Evolutionary conservation across 2,888 invertebrate species (phyloP).

Genomic region (Volucella zonaria): DNA sequence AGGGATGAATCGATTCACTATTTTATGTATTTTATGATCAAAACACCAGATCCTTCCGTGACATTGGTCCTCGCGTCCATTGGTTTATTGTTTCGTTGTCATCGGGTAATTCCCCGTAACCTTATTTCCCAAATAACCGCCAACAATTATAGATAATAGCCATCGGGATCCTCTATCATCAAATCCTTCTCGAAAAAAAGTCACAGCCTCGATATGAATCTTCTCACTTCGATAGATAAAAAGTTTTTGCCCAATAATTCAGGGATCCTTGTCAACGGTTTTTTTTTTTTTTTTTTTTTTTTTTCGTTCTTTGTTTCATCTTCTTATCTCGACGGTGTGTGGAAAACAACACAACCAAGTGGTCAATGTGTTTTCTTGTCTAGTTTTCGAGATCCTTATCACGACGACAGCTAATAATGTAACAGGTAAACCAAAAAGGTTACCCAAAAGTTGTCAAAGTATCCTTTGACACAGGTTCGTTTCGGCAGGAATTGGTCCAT

Average conservation of each 20-base stretch:
- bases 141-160: slow-evolving; percentile 55
- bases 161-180: background rate
- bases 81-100: slow-evolving; percentile 61
- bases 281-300: no score
- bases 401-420: slow-evolving; percentile 60
- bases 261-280: slow-evolving; percentile 34
- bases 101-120: slow-evolving; percentile 55
- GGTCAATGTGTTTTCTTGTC: background rate
- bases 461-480: slow-evolving; percentile 66
- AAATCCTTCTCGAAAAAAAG: slow-evolving; percentile 22
- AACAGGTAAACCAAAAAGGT: slow-evolving; percentile 57
- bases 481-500: slow-evolving; percentile 57
- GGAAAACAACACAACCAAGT: slow-evolving; percentile 60
- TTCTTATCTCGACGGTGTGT: slow-evolving; percentile 64
- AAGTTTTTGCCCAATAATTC: slow-evolving; percentile 14
- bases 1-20: slow-evolving; percentile 57
- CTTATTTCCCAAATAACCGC: slow-evolving; percentile 44
- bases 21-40: slow-evolving; percentile 67
- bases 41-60: slow-evolving; percentile 47
- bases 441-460: slow-evolving; percentile 63
- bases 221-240: slow-evolving; percentile 64
- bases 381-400: slow-evolving; percentile 48
- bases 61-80: slow-evolving; percentile 19
- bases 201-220: slow-evolving; percentile 63
- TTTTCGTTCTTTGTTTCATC: background rate